Base-by-base conservation (phyloP, 2,797 vertebrate genomes). In the Garrulus glandarius region DNA sequence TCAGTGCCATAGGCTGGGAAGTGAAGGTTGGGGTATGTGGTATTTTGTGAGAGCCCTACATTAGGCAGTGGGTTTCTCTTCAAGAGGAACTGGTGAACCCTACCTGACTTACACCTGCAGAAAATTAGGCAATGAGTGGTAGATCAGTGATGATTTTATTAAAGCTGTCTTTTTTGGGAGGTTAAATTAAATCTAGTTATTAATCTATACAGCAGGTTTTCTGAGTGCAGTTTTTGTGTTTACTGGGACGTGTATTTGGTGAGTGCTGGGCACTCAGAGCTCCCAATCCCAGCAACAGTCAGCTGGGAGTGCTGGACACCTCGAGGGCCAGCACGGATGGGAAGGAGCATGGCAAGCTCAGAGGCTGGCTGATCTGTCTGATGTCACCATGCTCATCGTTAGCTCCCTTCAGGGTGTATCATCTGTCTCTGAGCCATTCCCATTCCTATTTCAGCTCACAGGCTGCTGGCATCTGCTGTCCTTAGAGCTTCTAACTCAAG, bases 381-480 rank as follows among this genome's bases (percentile, higher is more conserved):
- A 34, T 91, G 75, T 37, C 68, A 50, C 85, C 37, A 1, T 5
- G 15, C 46, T 27, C 89, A 27, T 8, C 43, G 72, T 50, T 20
- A 64, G 65, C 50, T 88, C 46, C 26, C 15, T 46, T n/a, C 63
- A 13, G 87, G 74, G 13, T 32, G 3, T n/a, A 21, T 64, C 26
- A 7, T n/a, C 85, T 86, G 11, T 63, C 72, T 46, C 46, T 30
- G 39, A 83, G 79, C 61, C 75, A 13, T 84, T 84, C 46, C 56
- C 43, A 2, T 24, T 30, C 41, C 69, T 43, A 0, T 71, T 67
- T 49, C 75, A 50, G 79, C 36, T 50, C 47, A 7, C 37, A 16
- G n/a, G 37, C 64, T 70, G 37, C 85, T 83, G 87, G 57, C 89
- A 92, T 92, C 90, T 92, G 85, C 55, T 56, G 26, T 39, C 61